Evolutionary conservation across 2,888 invertebrate species (phyloP).

Genomic region (Orgyia antiqua): DNA sequence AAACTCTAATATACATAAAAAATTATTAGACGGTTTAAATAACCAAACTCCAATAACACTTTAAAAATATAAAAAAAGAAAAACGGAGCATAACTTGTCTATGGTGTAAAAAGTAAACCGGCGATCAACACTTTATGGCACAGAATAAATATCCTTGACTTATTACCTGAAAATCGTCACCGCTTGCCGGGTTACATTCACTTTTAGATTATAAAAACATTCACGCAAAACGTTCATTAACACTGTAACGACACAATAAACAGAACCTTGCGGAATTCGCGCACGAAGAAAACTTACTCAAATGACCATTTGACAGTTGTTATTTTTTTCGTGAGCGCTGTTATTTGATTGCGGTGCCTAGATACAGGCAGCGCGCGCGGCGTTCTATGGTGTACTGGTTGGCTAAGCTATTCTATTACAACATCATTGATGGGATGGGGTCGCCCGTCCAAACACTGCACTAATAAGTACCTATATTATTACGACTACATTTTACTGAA

Average conservation of each 20-base stretch:
- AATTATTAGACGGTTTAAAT: too few relatives aligned
- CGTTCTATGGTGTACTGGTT: conserved; percentile 61
- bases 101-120: too few relatives aligned
- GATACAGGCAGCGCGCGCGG: conserved; percentile 51
- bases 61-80: too few relatives aligned
- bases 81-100: too few relatives aligned
- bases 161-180: conserved; percentile 27
- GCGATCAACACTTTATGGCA: too few relatives aligned
- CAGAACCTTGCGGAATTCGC: conserved; percentile 12
- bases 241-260: conserved; percentile 14
- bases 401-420: conserved; percentile 27
- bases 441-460: conserved; percentile 57
- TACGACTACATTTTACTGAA: too few relatives aligned
- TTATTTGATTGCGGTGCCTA: conserved; percentile 7
- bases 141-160: conserved; percentile 33
- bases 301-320: conserved; percentile 17
- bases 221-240: conserved; percentile 10
- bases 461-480: too few relatives aligned
- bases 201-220: conserved; percentile 15
- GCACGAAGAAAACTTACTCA: conserved; percentile 14
- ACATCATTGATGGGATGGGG: conserved; percentile 55
- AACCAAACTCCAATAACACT: too few relatives aligned
- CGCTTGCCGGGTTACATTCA: conserved; percentile 22
- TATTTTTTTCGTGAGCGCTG: conserved; percentile 15
- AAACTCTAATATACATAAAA: too few relatives aligned